Percentiles rank a stretch among this genome's conserved stretches.
phyloP scores from a whole-genome alignment of 1,140 invertebrate genomes.

The Lordiphosa clarofinis region DNA sequence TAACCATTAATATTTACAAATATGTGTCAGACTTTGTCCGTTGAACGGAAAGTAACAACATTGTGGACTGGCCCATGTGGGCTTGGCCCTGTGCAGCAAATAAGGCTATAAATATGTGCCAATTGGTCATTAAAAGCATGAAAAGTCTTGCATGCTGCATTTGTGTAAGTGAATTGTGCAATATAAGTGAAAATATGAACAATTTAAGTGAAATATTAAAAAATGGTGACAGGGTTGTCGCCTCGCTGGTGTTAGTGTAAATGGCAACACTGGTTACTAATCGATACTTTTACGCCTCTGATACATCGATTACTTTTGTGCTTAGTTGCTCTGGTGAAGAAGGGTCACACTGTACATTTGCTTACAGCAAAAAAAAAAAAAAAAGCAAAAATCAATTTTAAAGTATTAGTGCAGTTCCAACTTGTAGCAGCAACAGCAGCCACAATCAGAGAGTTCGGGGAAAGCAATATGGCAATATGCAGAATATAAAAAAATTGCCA shows the following conservation, averaged over 20 bases:
- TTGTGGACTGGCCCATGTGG: slow-evolving; percentile 17
- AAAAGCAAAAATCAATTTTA: slow-evolving; percentile 15
- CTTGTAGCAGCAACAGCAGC: slow-evolving; percentile 26
- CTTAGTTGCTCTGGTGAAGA: too few relatives aligned
- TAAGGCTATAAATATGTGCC: neutral
- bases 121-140: neutral
- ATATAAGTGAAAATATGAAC: slow-evolving; percentile 23
- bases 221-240: slow-evolving; percentile 48
- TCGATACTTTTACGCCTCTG: slow-evolving; percentile 51
- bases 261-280: slow-evolving; percentile 53
- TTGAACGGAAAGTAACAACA: slow-evolving; percentile 57
- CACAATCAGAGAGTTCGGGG: slow-evolving; percentile 21
- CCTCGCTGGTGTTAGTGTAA: slow-evolving; percentile 1
- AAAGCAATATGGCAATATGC: slow-evolving; percentile 56
- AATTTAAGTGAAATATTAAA: slow-evolving; percentile 69
- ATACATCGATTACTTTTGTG: slow-evolving; percentile 34
- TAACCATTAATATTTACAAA: neutral
- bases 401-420: slow-evolving; percentile 23
- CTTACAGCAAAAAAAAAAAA: slow-evolving; percentile 5
- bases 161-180: neutral
- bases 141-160: neutral
- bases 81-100: neutral
- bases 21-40: slow-evolving; percentile 38
- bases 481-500: slow-evolving; percentile 66
- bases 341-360: slow-evolving; percentile 1